Evolutionary conservation across 2,113 vertebrate species (phyloP).

Genomic region (Macquaria australasica): DNA sequence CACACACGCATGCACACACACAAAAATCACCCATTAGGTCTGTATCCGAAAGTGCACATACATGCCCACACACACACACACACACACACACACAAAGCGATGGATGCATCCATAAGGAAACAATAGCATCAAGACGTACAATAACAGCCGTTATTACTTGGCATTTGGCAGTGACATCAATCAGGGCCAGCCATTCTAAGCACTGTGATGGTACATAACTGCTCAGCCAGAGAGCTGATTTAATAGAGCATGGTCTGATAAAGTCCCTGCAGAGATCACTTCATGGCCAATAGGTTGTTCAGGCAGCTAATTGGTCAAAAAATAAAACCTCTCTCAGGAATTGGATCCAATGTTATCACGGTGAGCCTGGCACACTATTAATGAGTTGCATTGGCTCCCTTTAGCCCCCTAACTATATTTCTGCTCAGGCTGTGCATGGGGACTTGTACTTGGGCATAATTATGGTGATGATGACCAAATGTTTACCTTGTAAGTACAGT

Average conservation of each 20-base stretch:
- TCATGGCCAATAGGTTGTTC: constrained; percentile 76
- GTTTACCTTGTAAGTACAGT: constrained; percentile 70
- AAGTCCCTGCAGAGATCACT: constrained; percentile 78
- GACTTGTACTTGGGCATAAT: constrained; percentile 73
- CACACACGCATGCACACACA: not conserved
- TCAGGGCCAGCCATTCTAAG: constrained; percentile 65
- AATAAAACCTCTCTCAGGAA: constrained; percentile 75
- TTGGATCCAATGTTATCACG: constrained; percentile 61
- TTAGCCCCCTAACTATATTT: constrained; percentile 72
- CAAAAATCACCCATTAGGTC: constrained; percentile 37
- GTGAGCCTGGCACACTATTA: constrained; percentile 67
- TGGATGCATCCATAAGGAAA: constrained; percentile 52
- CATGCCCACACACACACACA: not conserved
- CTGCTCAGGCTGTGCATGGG: constrained; percentile 51
- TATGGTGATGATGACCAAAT: constrained; percentile 75
- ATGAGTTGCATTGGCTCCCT: constrained; percentile 67
- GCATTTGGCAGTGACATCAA: constrained; percentile 69
- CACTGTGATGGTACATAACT: constrained; percentile 71
- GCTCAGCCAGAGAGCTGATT: constrained; percentile 71
- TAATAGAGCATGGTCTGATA: constrained; percentile 80
- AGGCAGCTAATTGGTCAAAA: constrained; percentile 82
- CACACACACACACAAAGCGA: not conserved
- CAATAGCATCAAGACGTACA: constrained; percentile 51
- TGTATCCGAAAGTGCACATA: constrained; percentile 9
- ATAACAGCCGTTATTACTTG: constrained; percentile 75